These are phyloP conservation scores for Cosmorhoe ocellata DNA, from an alignment of 2,888 invertebrate species.

Conservation along the genomic window DNA sequence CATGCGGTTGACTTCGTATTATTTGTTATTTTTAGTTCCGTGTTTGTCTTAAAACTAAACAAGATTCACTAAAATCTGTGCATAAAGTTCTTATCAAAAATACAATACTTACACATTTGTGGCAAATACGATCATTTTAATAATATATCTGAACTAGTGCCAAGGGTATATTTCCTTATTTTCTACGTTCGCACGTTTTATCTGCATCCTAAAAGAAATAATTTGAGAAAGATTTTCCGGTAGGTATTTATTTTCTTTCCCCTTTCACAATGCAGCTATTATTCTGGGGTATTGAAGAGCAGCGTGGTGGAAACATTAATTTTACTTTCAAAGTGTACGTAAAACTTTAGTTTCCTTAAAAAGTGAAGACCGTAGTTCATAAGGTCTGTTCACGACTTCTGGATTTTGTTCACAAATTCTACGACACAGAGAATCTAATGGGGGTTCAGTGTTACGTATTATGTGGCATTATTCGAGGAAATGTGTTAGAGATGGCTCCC, in stretches of 20 bases:
- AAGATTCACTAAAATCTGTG: no score
- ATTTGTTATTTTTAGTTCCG: conserved; percentile 21
- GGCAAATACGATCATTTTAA: no score
- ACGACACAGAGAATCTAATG: no score
- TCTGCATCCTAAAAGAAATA: conserved; percentile 29
- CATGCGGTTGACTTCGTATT: conserved; percentile 31
- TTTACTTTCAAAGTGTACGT: conserved; percentile 24
- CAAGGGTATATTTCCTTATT: conserved; percentile 13
- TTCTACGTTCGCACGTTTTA: conserved; percentile 30
- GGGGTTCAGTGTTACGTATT: no score
- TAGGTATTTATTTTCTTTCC: conserved; percentile 19
- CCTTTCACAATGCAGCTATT: conserved; percentile 9
- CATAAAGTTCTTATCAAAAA: no score
- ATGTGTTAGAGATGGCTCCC: no score
- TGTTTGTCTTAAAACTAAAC: conserved; percentile 9
- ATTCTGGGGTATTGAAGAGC: conserved; percentile 14
- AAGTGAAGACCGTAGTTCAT: no score
- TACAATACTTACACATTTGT: no score
- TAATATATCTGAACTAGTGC: neutral
- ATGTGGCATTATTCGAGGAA: no score
- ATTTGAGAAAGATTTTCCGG: conserved; percentile 23
- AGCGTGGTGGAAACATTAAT: conserved; percentile 24
- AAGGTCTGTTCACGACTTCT: no score
- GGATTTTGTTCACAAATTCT: no score
- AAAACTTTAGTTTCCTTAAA: neutral